Evolutionary conservation across 2,888 invertebrate species (phyloP).

Genomic region (Aspidiotus destructor): DNA sequence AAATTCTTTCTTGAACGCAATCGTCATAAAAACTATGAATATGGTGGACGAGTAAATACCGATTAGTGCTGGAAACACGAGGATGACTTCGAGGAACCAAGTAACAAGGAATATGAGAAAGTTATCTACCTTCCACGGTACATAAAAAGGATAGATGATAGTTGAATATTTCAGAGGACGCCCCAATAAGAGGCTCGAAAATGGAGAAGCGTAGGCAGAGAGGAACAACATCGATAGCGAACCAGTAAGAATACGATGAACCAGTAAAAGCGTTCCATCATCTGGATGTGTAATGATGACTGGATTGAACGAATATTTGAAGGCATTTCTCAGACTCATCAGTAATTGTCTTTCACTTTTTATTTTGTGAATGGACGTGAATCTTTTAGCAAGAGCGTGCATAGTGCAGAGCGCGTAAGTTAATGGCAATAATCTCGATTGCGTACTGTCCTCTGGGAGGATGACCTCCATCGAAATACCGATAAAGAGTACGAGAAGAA

Average conservation of each 20-base stretch:
- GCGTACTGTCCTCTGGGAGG: too few relatives aligned
- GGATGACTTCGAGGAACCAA: background rate
- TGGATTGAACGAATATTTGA: too few relatives aligned
- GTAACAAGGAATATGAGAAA: background rate
- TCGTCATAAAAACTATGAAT: background rate
- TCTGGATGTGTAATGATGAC: background rate
- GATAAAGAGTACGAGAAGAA: too few relatives aligned
- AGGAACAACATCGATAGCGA: background rate
- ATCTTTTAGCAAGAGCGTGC: background rate
- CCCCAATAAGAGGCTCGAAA: background rate
- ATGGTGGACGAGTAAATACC: background rate
- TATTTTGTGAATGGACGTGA: background rate
- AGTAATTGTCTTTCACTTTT: too few relatives aligned
- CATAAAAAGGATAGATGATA: background rate
- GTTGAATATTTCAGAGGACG: background rate
- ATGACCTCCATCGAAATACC: too few relatives aligned
- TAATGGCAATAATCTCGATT: background rate
- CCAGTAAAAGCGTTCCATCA: background rate
- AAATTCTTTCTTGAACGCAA: background rate
- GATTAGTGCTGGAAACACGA: background rate
- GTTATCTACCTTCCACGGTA: background rate
- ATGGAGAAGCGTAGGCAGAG: conserved; percentile 3
- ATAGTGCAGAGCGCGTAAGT: background rate
- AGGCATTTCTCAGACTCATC: too few relatives aligned
- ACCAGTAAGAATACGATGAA: background rate